phyloP scores from a whole-genome alignment of 2,888 invertebrate genomes.

The Acanthosoma haemorrhoidale region DNA sequence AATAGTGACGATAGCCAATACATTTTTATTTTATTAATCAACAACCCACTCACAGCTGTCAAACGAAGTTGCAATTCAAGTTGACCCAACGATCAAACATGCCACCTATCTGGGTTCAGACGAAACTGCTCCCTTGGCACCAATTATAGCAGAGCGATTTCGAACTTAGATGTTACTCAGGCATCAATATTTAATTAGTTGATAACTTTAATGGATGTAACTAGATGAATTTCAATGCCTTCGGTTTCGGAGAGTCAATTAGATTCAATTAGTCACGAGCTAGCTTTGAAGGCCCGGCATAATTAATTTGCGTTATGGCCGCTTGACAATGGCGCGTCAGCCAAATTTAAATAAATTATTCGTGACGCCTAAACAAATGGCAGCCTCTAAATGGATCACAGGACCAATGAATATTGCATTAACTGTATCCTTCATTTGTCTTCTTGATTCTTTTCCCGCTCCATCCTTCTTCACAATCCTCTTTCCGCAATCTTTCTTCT shows the following conservation, averaged over 20 bases:
- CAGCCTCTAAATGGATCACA: too few species aligned
- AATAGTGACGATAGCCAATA: too few species aligned
- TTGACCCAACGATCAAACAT: too few species aligned
- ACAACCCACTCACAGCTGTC: too few species aligned
- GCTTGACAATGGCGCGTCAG: too few species aligned
- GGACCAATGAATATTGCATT: background rate
- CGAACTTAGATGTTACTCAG: background rate
- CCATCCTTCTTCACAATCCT: conserved; percentile 8
- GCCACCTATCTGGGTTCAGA: too few species aligned
- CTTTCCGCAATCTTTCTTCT: background rate
- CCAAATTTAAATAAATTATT: background rate
- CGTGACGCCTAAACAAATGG: background rate
- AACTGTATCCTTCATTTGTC: background rate
- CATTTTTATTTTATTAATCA: too few species aligned
- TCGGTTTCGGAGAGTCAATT: too few species aligned
- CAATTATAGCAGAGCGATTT: too few species aligned
- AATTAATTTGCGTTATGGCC: background rate
- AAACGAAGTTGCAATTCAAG: too few species aligned
- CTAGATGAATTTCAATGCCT: conserved; percentile 10
- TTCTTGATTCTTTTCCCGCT: background rate
- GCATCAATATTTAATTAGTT: background rate
- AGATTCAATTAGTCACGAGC: background rate
- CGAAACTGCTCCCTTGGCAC: too few species aligned
- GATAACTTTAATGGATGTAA: background rate
- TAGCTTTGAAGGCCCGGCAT: background rate